Evolutionary conservation across 2,113 vertebrate genomes (phyloP), one percentile per base, ranked within the genome.

Genomic region (Tragelaphus strepsiceros): DNA sequence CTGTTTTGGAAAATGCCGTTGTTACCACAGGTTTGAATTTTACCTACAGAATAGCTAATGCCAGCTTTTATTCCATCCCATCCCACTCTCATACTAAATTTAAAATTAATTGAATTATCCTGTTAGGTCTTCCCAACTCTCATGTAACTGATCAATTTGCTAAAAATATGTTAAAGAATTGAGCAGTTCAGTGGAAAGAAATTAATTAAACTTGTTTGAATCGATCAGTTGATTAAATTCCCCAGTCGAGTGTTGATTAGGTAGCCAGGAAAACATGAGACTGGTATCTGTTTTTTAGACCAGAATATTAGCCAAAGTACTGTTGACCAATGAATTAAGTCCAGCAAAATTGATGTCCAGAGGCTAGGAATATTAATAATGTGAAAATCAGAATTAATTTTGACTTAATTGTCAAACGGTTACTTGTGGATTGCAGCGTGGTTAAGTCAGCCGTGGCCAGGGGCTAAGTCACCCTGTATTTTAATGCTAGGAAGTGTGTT

Each of bases 121-220:
- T 32, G 64, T 96, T 83, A 46, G 74, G 88, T 95, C 77, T 95
- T 96, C 58, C 28, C 58, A 74, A 12, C n/a, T 51, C 49, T 94
- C 64, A 74, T 32, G 10, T 90, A 91, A 64, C 28, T 46, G 96
- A 92, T 94, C 67, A 56, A 28, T 94, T 86, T 82, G 85, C 94
- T 97, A 90, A 96, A 92, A 95, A 90, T 88, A 59, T 87, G 84
- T 81, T 92, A 82, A 85, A 90, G 22, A 90, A 46, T 78, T 67
- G 58, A 94, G 32, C 10, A 30, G 62, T 90, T 96, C 54, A 54
- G 90, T 61, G 59, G 59, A 67, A 95, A 74, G 32, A 97, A 83
- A 96, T 82, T 97, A 93, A 96, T 96, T 92, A 93, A 96, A 39
- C 84, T 84, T 35, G 88, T 96, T 90, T 59, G 54, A 91, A 83